Base-by-base conservation (phyloP, 2,888 invertebrate species). In the Lithophane socia region DNA sequence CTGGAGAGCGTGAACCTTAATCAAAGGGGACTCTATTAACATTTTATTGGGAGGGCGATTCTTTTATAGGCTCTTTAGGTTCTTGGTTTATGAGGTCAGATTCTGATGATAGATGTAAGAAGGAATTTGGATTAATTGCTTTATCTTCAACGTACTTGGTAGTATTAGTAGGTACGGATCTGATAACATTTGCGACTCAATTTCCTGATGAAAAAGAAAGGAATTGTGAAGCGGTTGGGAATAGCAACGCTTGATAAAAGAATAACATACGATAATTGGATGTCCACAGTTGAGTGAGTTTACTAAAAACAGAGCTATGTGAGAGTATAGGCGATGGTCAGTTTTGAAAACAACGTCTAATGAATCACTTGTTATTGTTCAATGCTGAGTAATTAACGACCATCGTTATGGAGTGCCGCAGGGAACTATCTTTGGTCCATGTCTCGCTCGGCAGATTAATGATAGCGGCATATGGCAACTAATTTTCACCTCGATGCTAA, bases 1-100 rank as follows among this genome's bases (percentile, higher is more conserved):
- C 70, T 69, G 56, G 63, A 60, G 71, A 61, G 67, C 58, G 64
- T 64, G 77, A 77, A 69, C 76, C 78, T 86, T 84, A 81, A 87
- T 88, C 87, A 88, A 88, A 76, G 75, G 74, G 61, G 49, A 76
- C 72, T 78, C 47, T 77, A 88, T 84, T 70, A 84, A 75, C 70
- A 77, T 81, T 87, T 87, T 87, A 88, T 86, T 73, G 82, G 21
- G 63, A 21, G 66, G 61, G 21, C n/a, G 79, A 76, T 79, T 80
- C 82, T 84, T 86, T 86, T 81, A 88, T 84, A 61, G 77, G 66
- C 54, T 49, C 66, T 71, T 87, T 64, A 68, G 75, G 70, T 56
- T 60, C 63, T 29, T 61, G 61, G 69, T 80, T 84, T 80, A 86
- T 78, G 76, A 74, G 77, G 67, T 58, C 60, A 64, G 24, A 68